Evolutionary conservation across 2,113 vertebrate species (phyloP).

Genomic region (Penelope pileata): DNA sequence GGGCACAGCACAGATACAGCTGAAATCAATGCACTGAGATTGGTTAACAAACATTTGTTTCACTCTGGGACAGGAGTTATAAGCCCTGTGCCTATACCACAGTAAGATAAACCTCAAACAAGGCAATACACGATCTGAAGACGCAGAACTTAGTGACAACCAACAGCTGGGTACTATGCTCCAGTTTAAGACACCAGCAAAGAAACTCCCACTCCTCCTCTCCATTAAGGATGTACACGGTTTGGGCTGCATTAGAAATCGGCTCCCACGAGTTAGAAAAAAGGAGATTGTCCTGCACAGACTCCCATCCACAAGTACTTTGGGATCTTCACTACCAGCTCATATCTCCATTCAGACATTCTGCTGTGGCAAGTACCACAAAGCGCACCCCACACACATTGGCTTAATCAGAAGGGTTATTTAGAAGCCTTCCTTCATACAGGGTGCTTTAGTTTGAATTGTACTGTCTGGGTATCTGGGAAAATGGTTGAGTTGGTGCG

Average conservation of each 20-base stretch:
- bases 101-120: neutral
- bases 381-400: neutral
- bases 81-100: neutral
- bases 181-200: neutral
- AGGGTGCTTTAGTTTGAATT: neutral
- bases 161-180: fast-evolving
- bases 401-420: neutral
- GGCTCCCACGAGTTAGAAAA: neutral
- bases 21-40: neutral
- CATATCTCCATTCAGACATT: neutral
- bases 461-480: neutral
- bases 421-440: neutral
- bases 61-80: neutral
- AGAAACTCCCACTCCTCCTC: neutral
- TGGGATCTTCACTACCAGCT: neutral
- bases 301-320: fast-evolving
- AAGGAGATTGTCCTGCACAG: neutral
- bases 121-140: neutral
- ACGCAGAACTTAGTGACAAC: neutral
- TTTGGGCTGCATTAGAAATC: neutral
- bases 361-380: neutral
- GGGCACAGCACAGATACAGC: neutral
- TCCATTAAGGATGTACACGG: neutral
- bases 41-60: neutral
- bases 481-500: neutral